Conservation (phyloP, 2,888 invertebrate species). For the Agriopis marginaria region DNA sequence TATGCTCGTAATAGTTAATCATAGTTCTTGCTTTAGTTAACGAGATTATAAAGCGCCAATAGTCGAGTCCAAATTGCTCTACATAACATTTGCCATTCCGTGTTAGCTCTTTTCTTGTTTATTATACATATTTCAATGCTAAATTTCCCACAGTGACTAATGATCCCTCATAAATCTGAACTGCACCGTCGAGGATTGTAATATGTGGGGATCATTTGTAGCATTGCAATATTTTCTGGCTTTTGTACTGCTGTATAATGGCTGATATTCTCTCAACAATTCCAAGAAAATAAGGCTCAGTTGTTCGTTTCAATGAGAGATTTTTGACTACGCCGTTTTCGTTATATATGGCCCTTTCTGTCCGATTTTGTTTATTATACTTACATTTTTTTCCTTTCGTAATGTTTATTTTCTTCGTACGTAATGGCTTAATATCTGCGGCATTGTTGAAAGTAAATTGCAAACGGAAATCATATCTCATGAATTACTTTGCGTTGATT, state of each 20-base stretch:
- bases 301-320: slow-evolving; percentile 42
- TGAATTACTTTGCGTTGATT: slow-evolving; percentile 3
- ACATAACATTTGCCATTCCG: slow-evolving; percentile 64
- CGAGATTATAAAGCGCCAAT: slow-evolving; percentile 18
- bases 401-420: slow-evolving; percentile 22
- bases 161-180: slow-evolving; percentile 80
- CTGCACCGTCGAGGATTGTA: slow-evolving; percentile 79
- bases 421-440: slow-evolving; percentile 25
- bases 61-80: slow-evolving; percentile 21
- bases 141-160: slow-evolving; percentile 81
- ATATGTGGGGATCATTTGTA: slow-evolving; percentile 75
- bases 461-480: slow-evolving; percentile 13
- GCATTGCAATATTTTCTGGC: slow-evolving; percentile 64
- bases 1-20: slow-evolving; percentile 12
- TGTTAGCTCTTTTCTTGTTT: slow-evolving; percentile 76
- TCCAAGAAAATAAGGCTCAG: slow-evolving; percentile 39
- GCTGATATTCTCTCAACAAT: slow-evolving; percentile 47
- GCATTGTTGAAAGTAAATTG: slow-evolving; percentile 20
- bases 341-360: slow-evolving; percentile 21
- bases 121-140: slow-evolving; percentile 80
- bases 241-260: slow-evolving; percentile 54
- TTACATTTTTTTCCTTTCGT: slow-evolving; percentile 22
- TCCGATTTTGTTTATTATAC: slow-evolving; percentile 31
- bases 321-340: slow-evolving; percentile 36
- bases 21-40: slow-evolving; percentile 15